Percentiles rank a stretch among this genome's conserved stretches.
These are phyloP conservation scores for Arion vulgaris DNA, from an alignment of 1,140 invertebrate species.

Conservation along the genomic window DNA sequence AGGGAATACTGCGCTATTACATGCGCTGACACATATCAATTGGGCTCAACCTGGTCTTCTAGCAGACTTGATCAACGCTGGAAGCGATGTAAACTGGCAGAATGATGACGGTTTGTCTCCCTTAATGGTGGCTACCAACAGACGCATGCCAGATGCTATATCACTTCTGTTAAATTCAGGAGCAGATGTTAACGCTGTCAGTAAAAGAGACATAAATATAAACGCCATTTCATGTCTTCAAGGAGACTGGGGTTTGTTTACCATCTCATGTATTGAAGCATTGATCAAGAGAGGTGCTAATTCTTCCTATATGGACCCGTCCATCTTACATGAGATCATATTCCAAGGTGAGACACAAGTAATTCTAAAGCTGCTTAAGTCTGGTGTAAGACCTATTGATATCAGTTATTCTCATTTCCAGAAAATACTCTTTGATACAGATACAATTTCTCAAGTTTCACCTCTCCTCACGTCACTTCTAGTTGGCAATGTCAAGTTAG, in stretches of 20 bases:
- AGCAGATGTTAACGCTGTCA: constrained; percentile 8
- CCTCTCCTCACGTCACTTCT: too few species aligned
- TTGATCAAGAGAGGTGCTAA: not conserved
- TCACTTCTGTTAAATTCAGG: not conserved
- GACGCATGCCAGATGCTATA: not conserved
- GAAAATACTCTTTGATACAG: too few species aligned
- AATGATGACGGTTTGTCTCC: not conserved
- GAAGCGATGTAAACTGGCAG: not conserved
- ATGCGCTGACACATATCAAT: not conserved
- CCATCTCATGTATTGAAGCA: not conserved
- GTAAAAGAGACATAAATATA: not conserved
- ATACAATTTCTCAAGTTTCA: too few species aligned
- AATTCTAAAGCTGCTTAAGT: not conserved
- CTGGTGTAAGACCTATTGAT: not conserved
- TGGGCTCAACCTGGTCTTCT: not conserved
- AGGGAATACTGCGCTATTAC: not conserved
- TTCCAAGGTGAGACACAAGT: not conserved
- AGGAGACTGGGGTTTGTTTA: not conserved
- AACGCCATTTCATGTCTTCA: not conserved
- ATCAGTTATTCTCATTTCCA: too few species aligned
- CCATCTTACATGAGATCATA: not conserved
- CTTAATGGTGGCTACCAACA: not conserved
- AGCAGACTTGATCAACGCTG: not conserved
- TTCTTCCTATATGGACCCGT: not conserved
- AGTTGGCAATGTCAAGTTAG: too few species aligned